Base-by-base conservation (phyloP, 2,888 invertebrate genomes). In the Sylvicola fuscatus region DNA sequence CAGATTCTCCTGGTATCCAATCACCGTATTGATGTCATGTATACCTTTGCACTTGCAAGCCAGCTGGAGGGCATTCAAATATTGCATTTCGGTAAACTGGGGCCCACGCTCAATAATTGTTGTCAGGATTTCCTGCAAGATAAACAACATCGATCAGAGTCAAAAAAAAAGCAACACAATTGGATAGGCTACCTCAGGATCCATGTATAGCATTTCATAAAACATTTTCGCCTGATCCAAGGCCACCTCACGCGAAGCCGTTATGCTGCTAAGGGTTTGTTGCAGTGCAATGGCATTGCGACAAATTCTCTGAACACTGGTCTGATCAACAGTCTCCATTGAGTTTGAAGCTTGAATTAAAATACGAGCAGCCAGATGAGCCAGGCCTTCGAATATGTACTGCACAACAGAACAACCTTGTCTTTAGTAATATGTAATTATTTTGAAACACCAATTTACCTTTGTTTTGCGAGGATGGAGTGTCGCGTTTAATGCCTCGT, bases 311-410 rank as follows among this genome's bases (percentile, higher is more conserved):
- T 84, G 82, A 43, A 84, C 79, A 3, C 77, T 80, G 39, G 71
- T 70, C 49, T 82, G 80, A 56, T 86, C 80, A 41, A 89, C 78
- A 40, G 72, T 65, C 44, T 74, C 73, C 56, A 86, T 71, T 52
- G 74, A 76, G 46, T 81, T 79, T 8, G 80, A 76, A 35, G 77
- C 76, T 48, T 76, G 79, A 46, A 86, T 83, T 38, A 87, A 60
- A 45, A 83, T 78, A 47, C 79, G 74, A 1, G 82, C 70, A 31
- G 81, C 73, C 34, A 84, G 58, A 47, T 67, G 66, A 2, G 92
- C 92, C 17, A 95, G 62, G 1, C 90, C 90, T 58, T 83, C 81
- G 60, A 90, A 81, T 41, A 90, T 75, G 53, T 90, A 92, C 77
- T 87, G 65, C 37, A 56, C 59, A 46, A 38, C 43, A 44, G 42